These are phyloP conservation scores for Calameuta pallipes DNA, from an alignment of 2,888 invertebrate species.

Conservation along the genomic window DNA sequence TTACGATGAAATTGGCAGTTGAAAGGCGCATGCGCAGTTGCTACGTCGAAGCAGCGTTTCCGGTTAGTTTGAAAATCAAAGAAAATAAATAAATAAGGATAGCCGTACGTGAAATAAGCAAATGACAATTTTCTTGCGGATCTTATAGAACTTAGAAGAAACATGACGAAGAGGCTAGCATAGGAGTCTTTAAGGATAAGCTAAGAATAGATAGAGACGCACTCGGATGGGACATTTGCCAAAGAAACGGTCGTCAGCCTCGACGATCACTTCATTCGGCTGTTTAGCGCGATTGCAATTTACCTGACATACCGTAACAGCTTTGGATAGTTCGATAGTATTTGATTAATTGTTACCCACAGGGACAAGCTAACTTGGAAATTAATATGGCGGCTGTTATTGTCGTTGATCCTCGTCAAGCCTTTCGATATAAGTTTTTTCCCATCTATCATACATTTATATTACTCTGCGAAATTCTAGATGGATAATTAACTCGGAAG, in stretches of 20 bases:
- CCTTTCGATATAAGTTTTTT: not conserved
- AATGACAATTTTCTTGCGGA: not conserved
- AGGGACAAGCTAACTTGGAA: not conserved
- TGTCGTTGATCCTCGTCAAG: not conserved
- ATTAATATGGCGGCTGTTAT: not conserved
- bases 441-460: not conserved
- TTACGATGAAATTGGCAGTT: not conserved
- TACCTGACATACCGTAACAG: not conserved
- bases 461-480: not conserved
- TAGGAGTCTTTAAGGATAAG: not conserved
- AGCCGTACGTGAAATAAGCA: not conserved
- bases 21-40: not conserved
- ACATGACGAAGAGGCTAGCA: not conserved
- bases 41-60: not conserved
- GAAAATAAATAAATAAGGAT: not conserved
- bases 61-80: not conserved
- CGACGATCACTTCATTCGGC: not conserved
- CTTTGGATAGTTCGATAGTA: not conserved
- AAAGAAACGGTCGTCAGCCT: not conserved
- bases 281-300: not conserved
- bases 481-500: not conserved
- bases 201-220: not conserved
- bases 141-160: not conserved
- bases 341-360: not conserved
- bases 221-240: not conserved